Evolutionary conservation across 2,888 invertebrate species (phyloP).

Genomic region (Dyspetes luteomarginatus): DNA sequence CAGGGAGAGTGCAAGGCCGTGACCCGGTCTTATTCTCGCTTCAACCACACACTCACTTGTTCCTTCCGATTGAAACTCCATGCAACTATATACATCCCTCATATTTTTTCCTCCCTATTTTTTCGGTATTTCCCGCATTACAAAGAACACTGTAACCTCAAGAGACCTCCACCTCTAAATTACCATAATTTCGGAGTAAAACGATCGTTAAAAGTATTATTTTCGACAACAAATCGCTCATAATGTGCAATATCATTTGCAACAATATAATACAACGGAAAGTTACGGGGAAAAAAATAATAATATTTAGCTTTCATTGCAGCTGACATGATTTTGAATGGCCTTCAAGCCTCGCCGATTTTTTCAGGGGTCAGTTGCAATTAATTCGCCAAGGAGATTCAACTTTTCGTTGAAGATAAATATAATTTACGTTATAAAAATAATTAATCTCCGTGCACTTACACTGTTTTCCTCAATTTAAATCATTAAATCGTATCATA

Average conservation of each 20-base stretch:
- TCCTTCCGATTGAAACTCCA: conserved; percentile 14
- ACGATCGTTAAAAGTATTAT: conserved; percentile 36
- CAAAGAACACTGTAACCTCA: background rate
- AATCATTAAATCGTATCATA: no score
- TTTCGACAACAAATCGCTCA: conserved; percentile 33
- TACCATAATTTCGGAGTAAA: conserved; percentile 11
- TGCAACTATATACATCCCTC: background rate
- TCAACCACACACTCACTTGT: conserved; percentile 29
- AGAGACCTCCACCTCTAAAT: background rate
- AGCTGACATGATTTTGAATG: conserved; percentile 45
- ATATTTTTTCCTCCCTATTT: background rate
- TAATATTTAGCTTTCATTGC: background rate
- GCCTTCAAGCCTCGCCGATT: conserved; percentile 37
- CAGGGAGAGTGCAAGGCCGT: conserved; percentile 55
- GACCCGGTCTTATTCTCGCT: conserved; percentile 52
- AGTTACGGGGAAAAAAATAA: conserved; percentile 6
- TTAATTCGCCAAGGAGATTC: background rate
- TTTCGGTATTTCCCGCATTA: conserved; percentile 10
- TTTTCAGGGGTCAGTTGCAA: background rate
- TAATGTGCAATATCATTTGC: background rate
- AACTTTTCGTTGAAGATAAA: background rate
- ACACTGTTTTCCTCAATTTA: no score
- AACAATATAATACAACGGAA: conserved; percentile 20
- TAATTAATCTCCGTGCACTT: no score
- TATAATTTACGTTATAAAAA: no score